Evolutionary conservation across 92 coral and sea anemone species (phyloP).

Genomic region (Galaxea fascicularis): DNA sequence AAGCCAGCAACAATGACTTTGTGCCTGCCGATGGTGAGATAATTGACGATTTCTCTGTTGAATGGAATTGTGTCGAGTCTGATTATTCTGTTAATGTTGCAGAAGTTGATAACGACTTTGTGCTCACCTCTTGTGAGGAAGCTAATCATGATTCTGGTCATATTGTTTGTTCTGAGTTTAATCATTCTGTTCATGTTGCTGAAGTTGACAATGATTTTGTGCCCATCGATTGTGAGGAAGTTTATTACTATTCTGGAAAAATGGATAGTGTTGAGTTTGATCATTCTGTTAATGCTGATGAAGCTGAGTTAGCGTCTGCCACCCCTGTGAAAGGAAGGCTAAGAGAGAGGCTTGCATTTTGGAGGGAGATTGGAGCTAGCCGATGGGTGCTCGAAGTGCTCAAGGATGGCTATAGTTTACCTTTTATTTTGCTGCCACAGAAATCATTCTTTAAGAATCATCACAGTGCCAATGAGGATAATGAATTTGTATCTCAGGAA

Average conservation of each 20-base stretch:
- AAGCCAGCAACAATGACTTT: neutral
- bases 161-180: neutral
- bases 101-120: neutral
- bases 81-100: constrained; percentile 20
- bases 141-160: constrained; percentile 8
- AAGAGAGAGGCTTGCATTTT: neutral
- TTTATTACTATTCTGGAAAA: constrained; percentile 6
- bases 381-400: constrained; percentile 43
- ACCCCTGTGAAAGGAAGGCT: neutral
- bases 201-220: neutral
- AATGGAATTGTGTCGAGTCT: neutral
- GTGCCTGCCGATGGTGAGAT: neutral
- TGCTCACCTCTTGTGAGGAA: neutral
- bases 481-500: neutral
- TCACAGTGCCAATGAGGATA: neutral
- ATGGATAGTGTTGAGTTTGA: constrained; percentile 2
- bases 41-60: neutral
- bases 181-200: constrained; percentile 14
- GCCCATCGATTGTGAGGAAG: neutral
- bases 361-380: constrained; percentile 38
- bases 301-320: neutral
- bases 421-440: constrained; percentile 22
- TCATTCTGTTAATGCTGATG: neutral
- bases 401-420: constrained; percentile 14
- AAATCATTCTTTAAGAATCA: neutral